Percentiles rank a stretch among this genome's conserved stretches.
phyloP scores from a whole-genome alignment of 2,797 vertebrate species.

The Tokudaia muenninki region DNA sequence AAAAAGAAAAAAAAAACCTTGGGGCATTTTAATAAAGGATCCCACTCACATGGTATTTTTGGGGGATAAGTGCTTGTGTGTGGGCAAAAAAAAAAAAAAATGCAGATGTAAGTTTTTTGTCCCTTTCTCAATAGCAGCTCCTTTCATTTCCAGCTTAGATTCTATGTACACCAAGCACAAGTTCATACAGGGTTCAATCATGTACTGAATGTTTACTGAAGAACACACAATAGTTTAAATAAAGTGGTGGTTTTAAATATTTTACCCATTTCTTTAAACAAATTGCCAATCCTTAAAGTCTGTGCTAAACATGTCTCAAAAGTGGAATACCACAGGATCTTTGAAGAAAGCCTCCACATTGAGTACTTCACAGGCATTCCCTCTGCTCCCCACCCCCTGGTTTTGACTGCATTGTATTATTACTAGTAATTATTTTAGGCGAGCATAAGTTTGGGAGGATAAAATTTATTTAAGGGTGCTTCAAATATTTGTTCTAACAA shows the following conservation, averaged over 20 bases:
- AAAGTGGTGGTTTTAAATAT: constrained; percentile 90
- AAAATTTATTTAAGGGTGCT: constrained; percentile 69
- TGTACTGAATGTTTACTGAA: constrained; percentile 91
- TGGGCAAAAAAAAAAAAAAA: constrained; percentile 88
- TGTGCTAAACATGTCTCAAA: constrained; percentile 88
- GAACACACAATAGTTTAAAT: constrained; percentile 92
- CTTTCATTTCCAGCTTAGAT: constrained; percentile 88
- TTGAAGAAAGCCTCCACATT: constrained; percentile 84
- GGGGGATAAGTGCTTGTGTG: constrained; percentile 90
- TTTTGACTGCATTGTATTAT: constrained; percentile 78
- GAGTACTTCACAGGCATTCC: constrained; percentile 70
- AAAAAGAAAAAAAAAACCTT: constrained; percentile 62
- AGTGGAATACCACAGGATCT: constrained; percentile 86
- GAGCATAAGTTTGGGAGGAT: constrained; percentile 77
- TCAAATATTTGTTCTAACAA: constrained; percentile 55
- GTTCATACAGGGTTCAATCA: constrained; percentile 92
- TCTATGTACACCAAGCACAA: constrained; percentile 90
- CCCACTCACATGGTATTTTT: constrained; percentile 88
- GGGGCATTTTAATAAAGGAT: constrained; percentile 90
- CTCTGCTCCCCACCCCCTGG: background rate
- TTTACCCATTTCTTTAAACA: constrained; percentile 92
- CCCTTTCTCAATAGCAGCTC: constrained; percentile 87
- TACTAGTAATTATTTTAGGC: constrained; percentile 58
- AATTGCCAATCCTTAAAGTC: constrained; percentile 89
- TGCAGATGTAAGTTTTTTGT: constrained; percentile 90